phyloP scores from a whole-genome alignment of 2,888 invertebrate species.

The Theretra japonica region DNA sequence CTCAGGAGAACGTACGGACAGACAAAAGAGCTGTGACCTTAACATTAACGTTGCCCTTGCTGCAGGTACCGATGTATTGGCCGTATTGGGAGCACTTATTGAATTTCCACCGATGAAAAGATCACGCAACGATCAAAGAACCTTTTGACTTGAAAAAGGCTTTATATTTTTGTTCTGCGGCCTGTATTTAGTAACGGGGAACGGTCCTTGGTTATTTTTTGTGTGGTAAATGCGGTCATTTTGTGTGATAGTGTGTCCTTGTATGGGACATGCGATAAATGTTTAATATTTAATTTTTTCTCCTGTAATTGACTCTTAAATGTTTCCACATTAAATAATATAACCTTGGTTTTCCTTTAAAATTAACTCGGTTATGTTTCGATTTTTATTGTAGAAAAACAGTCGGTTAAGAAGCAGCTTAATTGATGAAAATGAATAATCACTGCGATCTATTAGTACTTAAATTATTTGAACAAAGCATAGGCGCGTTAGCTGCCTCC shows the following conservation, averaged over 20 bases:
- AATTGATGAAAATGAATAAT: too few relatives aligned
- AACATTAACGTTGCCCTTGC: conserved; percentile 21
- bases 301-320: too few relatives aligned
- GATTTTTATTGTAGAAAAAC: too few relatives aligned
- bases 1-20: background rate
- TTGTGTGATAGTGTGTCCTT: background rate
- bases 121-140: conserved; percentile 23
- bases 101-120: conserved; percentile 23
- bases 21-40: conserved; percentile 14
- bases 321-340: too few relatives aligned
- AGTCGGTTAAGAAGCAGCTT: too few relatives aligned
- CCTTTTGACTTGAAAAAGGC: background rate
- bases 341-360: too few relatives aligned
- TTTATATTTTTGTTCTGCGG: conserved; percentile 12
- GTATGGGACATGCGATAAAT: background rate
- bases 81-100: background rate
- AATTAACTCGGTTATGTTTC: too few relatives aligned
- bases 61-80: background rate
- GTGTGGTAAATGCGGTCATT: background rate
- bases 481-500: too few relatives aligned
- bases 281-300: too few relatives aligned
- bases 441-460: too few relatives aligned
- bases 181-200: conserved; percentile 18
- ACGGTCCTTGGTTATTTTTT: background rate
- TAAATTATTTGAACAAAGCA: too few relatives aligned